phyloP scores from a whole-genome alignment of 64 coral and sea anemone genomes.

The Montipora efflorescens region DNA sequence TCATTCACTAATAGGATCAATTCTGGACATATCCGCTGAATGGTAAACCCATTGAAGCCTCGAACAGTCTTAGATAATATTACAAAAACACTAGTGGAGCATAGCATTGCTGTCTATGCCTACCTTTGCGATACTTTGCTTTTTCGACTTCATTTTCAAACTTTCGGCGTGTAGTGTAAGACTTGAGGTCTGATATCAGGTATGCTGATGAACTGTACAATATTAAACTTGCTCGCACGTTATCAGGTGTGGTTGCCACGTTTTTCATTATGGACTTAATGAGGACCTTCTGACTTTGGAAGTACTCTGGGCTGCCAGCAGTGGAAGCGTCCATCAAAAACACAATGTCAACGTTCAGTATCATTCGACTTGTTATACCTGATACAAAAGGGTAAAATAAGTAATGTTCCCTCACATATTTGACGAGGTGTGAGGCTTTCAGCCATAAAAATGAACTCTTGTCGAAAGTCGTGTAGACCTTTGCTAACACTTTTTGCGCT shows the following conservation, averaged over 20 bases:
- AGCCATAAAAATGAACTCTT: no score
- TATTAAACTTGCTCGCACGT: conserved; percentile 69
- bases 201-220: conserved; percentile 51
- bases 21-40: no score
- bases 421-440: no score
- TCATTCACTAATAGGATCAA: no score
- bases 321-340: conserved; percentile 82
- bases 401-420: no score
- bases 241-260: conserved; percentile 40
- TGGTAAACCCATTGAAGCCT: no score
- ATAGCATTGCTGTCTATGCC: background rate
- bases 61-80: no score
- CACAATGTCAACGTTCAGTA: conserved; percentile 65
- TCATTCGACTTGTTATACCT: conserved; percentile 30
- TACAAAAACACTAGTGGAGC: no score
- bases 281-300: conserved; percentile 65
- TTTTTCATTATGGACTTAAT: conserved; percentile 70
- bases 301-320: conserved; percentile 40
- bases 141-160: conserved; percentile 68
- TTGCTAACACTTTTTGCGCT: no score
- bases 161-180: conserved; percentile 56
- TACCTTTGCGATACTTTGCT: conserved; percentile 50
- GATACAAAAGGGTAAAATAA: conserved; percentile 29
- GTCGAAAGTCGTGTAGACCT: no score
- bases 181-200: conserved; percentile 34